These are phyloP conservation scores for Cynopterus brachyotis DNA, from an alignment of 2,113 vertebrate genomes.

Conservation along the genomic window DNA sequence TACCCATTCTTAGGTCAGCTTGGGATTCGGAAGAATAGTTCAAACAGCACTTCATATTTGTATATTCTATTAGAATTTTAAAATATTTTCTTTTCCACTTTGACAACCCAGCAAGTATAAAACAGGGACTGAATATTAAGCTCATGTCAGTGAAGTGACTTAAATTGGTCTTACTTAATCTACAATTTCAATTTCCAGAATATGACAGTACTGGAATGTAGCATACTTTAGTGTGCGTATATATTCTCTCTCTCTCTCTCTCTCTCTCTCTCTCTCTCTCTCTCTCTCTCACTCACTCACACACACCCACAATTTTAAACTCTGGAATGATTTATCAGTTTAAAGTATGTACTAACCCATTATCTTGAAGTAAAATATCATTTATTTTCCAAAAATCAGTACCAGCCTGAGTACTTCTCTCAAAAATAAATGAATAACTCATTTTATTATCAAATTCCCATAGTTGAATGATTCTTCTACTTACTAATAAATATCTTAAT, in stretches of 20 bases:
- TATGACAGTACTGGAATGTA: background rate
- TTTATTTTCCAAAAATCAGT: background rate
- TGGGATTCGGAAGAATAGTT: constrained; percentile 29
- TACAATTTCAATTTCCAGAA: background rate
- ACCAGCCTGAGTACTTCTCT: background rate
- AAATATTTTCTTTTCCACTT: constrained; percentile 28
- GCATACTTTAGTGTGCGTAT: background rate
- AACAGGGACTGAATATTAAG: background rate
- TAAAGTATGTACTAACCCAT: background rate
- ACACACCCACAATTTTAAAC: background rate
- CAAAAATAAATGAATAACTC: background rate
- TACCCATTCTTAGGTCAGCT: background rate
- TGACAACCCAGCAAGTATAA: constrained; percentile 15
- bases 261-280: too few relatives aligned
- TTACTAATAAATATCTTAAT: background rate
- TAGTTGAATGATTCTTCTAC: background rate
- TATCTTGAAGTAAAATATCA: background rate
- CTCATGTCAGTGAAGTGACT: background rate
- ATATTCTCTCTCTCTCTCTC: too few relatives aligned
- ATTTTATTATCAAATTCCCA: background rate
- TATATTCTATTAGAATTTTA: background rate
- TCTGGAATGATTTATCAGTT: background rate
- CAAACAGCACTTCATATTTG: background rate
- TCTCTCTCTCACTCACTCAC: fast-evolving
- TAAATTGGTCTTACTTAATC: constrained; percentile 3